A percentile compares a stretch with the other conserved stretches of the same genome.
Evolutionary conservation across 2,888 invertebrate species (phyloP).

Genomic region (Saturnia japonica): DNA sequence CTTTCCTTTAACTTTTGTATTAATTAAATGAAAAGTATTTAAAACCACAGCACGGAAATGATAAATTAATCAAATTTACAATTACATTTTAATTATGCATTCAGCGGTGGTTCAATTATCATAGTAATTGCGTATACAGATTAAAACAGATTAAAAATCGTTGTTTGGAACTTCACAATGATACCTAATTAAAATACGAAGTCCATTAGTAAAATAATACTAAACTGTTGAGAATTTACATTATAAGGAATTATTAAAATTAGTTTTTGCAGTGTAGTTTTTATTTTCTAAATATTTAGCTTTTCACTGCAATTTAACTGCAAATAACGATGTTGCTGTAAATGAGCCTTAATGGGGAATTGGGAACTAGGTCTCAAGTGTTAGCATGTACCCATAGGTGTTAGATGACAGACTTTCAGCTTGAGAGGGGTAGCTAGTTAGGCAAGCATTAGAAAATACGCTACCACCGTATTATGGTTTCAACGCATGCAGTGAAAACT

Average conservation of each 20-base stretch:
- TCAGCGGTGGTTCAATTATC: slow-evolving; percentile 11
- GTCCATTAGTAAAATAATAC: slow-evolving; percentile 20
- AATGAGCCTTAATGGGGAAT: too few relatives aligned
- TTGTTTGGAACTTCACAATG: slow-evolving; percentile 11
- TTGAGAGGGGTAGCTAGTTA: too few relatives aligned
- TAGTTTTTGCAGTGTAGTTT: not conserved
- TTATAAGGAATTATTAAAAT: not conserved
- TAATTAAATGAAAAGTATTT: not conserved
- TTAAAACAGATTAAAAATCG: slow-evolving; percentile 16
- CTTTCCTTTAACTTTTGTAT: not conserved
- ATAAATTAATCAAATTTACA: slow-evolving; percentile 17
- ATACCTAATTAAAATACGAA: slow-evolving; percentile 14
- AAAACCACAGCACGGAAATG: not conserved
- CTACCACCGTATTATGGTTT: not conserved
- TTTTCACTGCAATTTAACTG: not conserved
- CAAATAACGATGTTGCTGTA: too few relatives aligned
- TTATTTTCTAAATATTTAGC: not conserved
- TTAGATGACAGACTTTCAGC: too few relatives aligned
- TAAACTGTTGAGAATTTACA: slow-evolving; percentile 30
- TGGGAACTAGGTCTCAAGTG: too few relatives aligned
- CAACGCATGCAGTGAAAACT: too few relatives aligned
- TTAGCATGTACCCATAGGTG: too few relatives aligned
- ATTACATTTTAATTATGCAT: slow-evolving; percentile 15
- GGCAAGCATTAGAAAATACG: too few relatives aligned
- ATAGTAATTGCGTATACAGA: slow-evolving; percentile 7